These are phyloP conservation scores for Alca torda DNA, from an alignment of 2,797 vertebrate species.

Conservation along the genomic window DNA sequence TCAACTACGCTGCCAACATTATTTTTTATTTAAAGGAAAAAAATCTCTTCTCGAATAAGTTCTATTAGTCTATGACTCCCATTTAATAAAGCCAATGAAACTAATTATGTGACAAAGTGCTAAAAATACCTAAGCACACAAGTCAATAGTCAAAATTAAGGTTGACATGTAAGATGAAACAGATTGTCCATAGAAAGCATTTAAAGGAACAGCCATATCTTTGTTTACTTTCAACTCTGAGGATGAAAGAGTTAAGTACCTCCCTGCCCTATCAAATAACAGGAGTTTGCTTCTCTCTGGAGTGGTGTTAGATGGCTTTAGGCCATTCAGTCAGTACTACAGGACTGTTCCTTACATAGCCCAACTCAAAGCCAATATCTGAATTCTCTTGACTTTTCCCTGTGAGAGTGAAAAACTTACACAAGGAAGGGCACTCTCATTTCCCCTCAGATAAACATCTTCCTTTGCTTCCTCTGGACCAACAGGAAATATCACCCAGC, in stretches of 20 bases:
- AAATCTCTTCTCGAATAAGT: neutral
- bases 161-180: neutral
- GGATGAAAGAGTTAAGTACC: neutral
- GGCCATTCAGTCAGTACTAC: neutral
- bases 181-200: neutral
- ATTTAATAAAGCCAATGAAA: neutral
- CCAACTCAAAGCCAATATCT: neutral
- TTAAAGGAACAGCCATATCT: neutral
- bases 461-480: neutral
- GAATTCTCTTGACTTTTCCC: neutral
- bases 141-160: neutral
- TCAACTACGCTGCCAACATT: neutral
- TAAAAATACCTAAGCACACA: neutral
- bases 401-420: neutral
- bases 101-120: neutral
- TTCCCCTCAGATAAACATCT: neutral
- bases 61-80: neutral
- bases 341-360: neutral
- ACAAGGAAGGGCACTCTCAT: neutral
- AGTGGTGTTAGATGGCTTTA: neutral
- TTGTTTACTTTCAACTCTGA: neutral
- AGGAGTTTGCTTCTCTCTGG: neutral
- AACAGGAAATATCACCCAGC: neutral
- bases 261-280: neutral
- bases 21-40: neutral